phyloP scores from a whole-genome alignment of 37 sponge, comb jelly and placozoan genomes.

The Ianthella basta region DNA sequence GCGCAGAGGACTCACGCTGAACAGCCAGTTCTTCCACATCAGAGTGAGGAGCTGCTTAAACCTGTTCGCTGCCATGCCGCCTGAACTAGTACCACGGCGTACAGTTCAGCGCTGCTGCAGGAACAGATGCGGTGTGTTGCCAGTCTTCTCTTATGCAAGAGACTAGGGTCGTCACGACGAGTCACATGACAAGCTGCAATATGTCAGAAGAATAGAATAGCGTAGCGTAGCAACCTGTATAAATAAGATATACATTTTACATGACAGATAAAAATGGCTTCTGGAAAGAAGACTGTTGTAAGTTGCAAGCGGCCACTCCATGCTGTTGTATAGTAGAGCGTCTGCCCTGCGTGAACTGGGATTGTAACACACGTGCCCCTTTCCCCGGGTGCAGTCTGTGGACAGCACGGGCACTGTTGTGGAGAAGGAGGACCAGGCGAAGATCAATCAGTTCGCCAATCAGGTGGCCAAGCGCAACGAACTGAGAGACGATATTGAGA shows the following conservation, averaged over 20 bases:
- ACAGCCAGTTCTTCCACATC: slow-evolving; percentile 89
- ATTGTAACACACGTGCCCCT: background rate
- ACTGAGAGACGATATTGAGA: slow-evolving; percentile 64
- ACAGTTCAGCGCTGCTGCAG: background rate
- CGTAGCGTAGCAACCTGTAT: background rate
- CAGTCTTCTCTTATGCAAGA: background rate
- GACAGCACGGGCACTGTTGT: slow-evolving; percentile 54
- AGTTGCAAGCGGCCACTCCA: background rate
- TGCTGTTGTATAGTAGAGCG: background rate
- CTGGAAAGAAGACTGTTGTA: slow-evolving; percentile 13
- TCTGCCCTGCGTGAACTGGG: background rate
- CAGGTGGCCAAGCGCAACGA: slow-evolving; percentile 63
- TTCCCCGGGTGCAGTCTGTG: background rate
- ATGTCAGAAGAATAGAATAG: background rate
- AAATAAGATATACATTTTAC: background rate
- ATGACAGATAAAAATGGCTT: background rate
- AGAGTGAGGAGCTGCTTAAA: slow-evolving; percentile 60
- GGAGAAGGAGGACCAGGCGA: slow-evolving; percentile 77
- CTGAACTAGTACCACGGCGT: background rate
- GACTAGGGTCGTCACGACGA: background rate
- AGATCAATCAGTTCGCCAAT: slow-evolving; percentile 80
- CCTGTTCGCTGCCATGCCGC: slow-evolving; percentile 64
- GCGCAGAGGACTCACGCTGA: slow-evolving; percentile 58
- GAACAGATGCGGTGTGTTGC: background rate
- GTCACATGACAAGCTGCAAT: background rate